phyloP scores from a whole-genome alignment of 2,888 invertebrate genomes.

The Leucophora obtusa region DNA sequence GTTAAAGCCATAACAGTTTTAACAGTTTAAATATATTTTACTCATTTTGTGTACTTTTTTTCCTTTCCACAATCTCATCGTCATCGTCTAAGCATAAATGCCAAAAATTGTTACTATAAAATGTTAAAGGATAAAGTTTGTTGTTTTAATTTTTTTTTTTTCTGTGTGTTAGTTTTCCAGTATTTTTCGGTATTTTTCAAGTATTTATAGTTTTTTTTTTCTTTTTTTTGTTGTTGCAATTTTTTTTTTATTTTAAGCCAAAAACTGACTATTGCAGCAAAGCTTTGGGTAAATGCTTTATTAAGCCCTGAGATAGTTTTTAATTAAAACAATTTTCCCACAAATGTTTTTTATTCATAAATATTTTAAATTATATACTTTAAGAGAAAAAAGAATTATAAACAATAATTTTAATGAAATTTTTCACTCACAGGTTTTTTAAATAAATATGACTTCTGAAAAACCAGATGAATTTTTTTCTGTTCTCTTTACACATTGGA shows the following conservation, averaged over 20 bases:
- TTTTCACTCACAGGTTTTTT: no score
- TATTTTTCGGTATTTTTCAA: neutral
- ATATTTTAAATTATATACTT: conserved; percentile 56
- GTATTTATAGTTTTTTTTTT: neutral
- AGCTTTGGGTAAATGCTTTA: conserved; percentile 60
- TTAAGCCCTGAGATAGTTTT: conserved; percentile 63
- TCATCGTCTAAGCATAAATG: conserved; percentile 54
- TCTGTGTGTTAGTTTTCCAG: neutral
- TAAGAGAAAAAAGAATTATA: neutral
- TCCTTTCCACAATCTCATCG: conserved; percentile 32
- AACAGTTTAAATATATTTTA: conserved; percentile 64
- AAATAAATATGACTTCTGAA: no score
- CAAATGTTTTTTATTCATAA: conserved; percentile 60
- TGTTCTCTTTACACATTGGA: no score
- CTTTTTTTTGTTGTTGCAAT: no score
- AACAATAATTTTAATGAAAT: neutral
- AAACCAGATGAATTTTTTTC: no score
- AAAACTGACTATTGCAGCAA: conserved; percentile 41
- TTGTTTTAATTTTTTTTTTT: conserved; percentile 38
- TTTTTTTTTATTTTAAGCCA: neutral
- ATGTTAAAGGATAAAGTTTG: conserved; percentile 60
- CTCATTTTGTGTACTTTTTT: conserved; percentile 46
- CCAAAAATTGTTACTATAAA: conserved; percentile 49
- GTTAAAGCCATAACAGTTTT: conserved; percentile 63
- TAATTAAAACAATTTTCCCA: conserved; percentile 61